A percentile compares a stretch with the other conserved stretches of the same genome.
These are phyloP conservation scores for Cecropterus lyciades DNA, from an alignment of 1,140 invertebrate genomes.

Conservation along the genomic window DNA sequence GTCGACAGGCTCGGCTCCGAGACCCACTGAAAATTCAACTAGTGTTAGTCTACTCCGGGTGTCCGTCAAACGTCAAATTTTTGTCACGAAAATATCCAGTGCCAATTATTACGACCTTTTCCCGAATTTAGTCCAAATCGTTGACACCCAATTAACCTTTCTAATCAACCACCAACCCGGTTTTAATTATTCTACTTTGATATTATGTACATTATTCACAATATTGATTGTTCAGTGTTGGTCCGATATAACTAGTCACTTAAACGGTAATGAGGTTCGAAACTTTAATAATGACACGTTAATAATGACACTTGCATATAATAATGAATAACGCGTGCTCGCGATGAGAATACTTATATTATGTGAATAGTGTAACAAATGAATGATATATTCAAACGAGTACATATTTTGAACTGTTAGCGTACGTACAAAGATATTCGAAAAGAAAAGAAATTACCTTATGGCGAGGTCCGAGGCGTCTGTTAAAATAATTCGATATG, in stretches of 20 bases:
- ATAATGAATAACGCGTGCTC: slow-evolving; percentile 40
- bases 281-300: background rate
- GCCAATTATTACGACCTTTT: slow-evolving; percentile 42
- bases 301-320: slow-evolving; percentile 1
- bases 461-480: slow-evolving; percentile 67
- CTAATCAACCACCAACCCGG: slow-evolving; percentile 40
- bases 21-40: slow-evolving; percentile 79
- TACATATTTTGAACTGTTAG: slow-evolving; percentile 5
- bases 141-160: slow-evolving; percentile 52
- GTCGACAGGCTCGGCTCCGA: slow-evolving; percentile 76
- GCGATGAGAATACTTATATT: slow-evolving; percentile 36
- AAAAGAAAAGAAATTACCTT: slow-evolving; percentile 64
- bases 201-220: slow-evolving; percentile 66
- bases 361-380: slow-evolving; percentile 37
- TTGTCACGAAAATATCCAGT: slow-evolving; percentile 31
- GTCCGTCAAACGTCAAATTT: slow-evolving; percentile 44
- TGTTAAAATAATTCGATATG: slow-evolving; percentile 91
- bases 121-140: slow-evolving; percentile 46
- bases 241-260: background rate
- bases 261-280: background rate
- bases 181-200: slow-evolving; percentile 38
- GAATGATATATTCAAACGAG: slow-evolving; percentile 3
- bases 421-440: background rate
- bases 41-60: slow-evolving; percentile 70
- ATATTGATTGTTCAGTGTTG: slow-evolving; percentile 27